Conservation (phyloP, 2,888 invertebrate species). For the Prosapia bicincta region DNA sequence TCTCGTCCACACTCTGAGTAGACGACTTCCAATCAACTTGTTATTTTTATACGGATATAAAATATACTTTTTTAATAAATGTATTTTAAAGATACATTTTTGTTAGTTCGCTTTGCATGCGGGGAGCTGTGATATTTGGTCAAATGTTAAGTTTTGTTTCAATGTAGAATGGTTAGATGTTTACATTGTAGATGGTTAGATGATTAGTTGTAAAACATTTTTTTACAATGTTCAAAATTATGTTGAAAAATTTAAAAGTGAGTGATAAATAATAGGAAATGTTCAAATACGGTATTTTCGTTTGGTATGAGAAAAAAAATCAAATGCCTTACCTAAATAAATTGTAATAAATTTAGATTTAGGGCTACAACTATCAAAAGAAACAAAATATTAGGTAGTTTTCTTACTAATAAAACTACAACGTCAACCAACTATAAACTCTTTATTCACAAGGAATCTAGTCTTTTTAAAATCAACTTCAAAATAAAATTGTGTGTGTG, state of each 20-base stretch:
- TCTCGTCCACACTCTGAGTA: slow-evolving; percentile 10
- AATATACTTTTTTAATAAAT: neutral
- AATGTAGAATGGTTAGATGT: neutral
- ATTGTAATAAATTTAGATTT: neutral
- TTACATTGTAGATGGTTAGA: neutral
- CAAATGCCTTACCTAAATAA: neutral
- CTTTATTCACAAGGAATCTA: too few species aligned
- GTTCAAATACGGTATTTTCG: neutral
- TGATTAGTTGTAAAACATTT: too few species aligned
- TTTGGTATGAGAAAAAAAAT: neutral
- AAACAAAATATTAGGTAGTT: too few species aligned
- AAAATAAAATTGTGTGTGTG: too few species aligned
- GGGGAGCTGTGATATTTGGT: neutral
- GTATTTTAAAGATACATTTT: neutral
- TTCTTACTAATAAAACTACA: neutral
- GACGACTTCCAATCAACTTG: neutral
- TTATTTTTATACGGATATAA: neutral
- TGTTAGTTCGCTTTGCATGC: neutral
- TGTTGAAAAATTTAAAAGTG: neutral
- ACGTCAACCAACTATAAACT: neutral
- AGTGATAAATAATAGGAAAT: neutral
- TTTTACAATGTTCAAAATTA: neutral
- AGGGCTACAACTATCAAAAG: too few species aligned
- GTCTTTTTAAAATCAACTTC: too few species aligned
- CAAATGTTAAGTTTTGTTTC: neutral